These are phyloP conservation scores for Eupithecia centaureata DNA, from an alignment of 2,888 invertebrate species.

Conservation along the genomic window DNA sequence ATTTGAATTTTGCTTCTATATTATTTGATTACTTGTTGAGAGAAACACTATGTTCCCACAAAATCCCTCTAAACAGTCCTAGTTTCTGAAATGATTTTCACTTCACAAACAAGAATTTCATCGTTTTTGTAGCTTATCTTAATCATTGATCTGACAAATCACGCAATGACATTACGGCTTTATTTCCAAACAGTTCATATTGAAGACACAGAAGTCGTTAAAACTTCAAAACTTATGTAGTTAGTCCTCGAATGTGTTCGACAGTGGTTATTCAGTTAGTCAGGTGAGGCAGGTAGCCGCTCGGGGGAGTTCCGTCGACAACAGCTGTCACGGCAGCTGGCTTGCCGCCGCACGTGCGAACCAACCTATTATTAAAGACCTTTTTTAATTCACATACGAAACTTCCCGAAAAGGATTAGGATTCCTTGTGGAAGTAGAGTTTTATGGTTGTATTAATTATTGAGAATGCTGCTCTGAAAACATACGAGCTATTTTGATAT, in stretches of 20 bases:
- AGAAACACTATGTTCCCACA: not conserved
- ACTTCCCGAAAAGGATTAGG: conserved; percentile 50
- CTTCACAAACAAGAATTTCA: too few species aligned
- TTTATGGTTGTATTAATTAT: not conserved
- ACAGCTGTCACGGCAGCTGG: conserved; percentile 82
- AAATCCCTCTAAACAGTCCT: not conserved
- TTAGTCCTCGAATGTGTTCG: conserved; percentile 26
- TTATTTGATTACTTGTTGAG: not conserved
- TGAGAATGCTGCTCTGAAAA: too few species aligned
- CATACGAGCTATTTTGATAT: too few species aligned
- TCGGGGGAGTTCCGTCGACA: conserved; percentile 65
- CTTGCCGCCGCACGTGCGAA: conserved; percentile 72
- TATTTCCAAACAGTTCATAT: not conserved
- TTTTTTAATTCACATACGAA: conserved; percentile 64
- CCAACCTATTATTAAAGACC: conserved; percentile 75
- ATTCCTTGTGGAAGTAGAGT: conserved; percentile 17
- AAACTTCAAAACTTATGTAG: conserved; percentile 2
- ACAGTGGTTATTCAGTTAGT: conserved; percentile 47
- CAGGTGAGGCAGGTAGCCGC: conserved; percentile 68
- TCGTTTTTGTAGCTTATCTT: not conserved
- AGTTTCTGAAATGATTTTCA: not conserved
- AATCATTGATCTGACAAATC: too few species aligned
- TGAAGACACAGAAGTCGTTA: not conserved
- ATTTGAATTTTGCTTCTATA: conserved; percentile 19
- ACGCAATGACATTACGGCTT: not conserved